Evolutionary conservation across 1,140 invertebrate species (phyloP).

Genomic region (Hestina assimilis): DNA sequence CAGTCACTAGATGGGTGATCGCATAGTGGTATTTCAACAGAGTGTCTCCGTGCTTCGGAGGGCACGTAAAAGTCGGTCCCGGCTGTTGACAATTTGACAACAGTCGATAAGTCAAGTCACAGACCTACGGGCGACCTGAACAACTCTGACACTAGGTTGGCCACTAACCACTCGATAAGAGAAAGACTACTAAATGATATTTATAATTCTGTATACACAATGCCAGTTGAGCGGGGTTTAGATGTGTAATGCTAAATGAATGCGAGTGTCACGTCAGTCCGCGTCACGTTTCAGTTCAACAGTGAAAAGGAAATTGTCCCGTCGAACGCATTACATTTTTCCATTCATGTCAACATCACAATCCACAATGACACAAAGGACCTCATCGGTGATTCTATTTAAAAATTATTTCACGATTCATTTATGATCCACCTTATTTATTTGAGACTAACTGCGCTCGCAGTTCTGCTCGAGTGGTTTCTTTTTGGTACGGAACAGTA

Average conservation of each 20-base stretch:
- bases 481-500: too few species aligned
- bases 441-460: too few species aligned
- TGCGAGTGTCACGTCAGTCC: background rate
- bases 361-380: constrained; percentile 35
- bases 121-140: too few species aligned
- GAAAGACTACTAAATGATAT: background rate
- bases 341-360: constrained; percentile 19
- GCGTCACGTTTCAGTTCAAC: background rate
- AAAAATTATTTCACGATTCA: constrained; percentile 5
- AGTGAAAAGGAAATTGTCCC: constrained; percentile 18
- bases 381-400: background rate
- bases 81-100: too few species aligned
- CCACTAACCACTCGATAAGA: background rate
- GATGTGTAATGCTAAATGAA: background rate
- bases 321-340: constrained; percentile 19
- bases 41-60: too few species aligned
- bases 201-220: too few species aligned
- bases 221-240: background rate
- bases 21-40: too few species aligned
- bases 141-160: too few species aligned
- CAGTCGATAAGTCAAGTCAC: too few species aligned
- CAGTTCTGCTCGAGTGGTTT: too few species aligned
- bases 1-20: too few species aligned
- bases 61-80: too few species aligned
- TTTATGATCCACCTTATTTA: background rate